phyloP scores from a whole-genome alignment of 2,888 invertebrate species.

The Cantharis nigra region DNA sequence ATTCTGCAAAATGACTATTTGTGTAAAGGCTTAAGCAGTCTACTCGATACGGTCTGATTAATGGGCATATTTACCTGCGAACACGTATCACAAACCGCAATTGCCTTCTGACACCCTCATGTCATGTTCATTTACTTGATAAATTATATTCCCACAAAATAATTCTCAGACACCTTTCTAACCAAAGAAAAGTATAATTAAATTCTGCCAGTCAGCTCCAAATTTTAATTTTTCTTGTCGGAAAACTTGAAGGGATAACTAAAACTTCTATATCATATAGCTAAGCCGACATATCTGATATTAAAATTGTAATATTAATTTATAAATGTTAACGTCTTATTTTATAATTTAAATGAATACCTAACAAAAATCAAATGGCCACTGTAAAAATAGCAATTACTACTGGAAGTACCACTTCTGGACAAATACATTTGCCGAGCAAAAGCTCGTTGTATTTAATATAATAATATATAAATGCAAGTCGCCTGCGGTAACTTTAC shows the following conservation, averaged over 20 bases:
- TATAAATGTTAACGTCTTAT: neutral
- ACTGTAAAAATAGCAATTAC: neutral
- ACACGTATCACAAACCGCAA: constrained; percentile 28
- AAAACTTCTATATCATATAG: neutral
- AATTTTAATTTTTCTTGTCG: constrained; percentile 33
- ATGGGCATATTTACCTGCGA: constrained; percentile 26
- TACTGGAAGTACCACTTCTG: neutral
- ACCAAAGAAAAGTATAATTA: constrained; percentile 46
- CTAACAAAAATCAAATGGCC: neutral
- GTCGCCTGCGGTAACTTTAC: constrained; percentile 17
- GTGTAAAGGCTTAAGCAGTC: constrained; percentile 26
- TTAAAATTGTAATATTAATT: neutral
- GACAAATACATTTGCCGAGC: neutral
- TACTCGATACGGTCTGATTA: constrained; percentile 27
- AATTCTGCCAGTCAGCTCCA: constrained; percentile 48
- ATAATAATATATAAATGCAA: neutral
- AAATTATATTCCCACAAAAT: constrained; percentile 46
- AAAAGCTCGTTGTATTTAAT: constrained; percentile 11
- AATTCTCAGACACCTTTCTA: constrained; percentile 37
- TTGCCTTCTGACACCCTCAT: constrained; percentile 47
- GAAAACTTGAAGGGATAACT: constrained; percentile 9
- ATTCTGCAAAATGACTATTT: constrained; percentile 30
- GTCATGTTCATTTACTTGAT: constrained; percentile 49
- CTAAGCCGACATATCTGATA: neutral
- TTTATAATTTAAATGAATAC: neutral